Percentiles rank a stretch among this genome's conserved stretches.
phyloP scores from a whole-genome alignment of 1,140 invertebrate genomes.

The Lepidurus couesii region DNA sequence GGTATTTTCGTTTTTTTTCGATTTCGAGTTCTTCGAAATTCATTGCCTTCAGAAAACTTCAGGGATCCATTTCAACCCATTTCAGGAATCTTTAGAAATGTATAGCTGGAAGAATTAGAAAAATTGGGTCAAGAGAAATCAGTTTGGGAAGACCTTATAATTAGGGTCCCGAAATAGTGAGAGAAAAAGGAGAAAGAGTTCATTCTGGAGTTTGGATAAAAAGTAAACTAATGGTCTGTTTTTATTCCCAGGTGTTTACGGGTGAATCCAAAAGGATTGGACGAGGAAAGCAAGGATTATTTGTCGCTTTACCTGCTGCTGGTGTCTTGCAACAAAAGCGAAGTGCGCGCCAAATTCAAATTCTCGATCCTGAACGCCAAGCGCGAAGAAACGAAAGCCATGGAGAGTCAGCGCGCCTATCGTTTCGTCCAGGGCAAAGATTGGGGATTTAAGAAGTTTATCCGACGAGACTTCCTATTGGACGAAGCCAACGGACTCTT shows the following conservation, averaged over 20 bases:
- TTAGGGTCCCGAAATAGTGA: too few relatives aligned
- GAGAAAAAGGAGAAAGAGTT: too few relatives aligned
- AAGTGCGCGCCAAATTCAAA: slow-evolving; percentile 99
- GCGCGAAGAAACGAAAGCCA: slow-evolving; percentile 99
- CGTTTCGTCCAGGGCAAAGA: slow-evolving; percentile 99
- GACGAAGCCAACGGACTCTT: slow-evolving; percentile 96
- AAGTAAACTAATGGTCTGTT: background rate
- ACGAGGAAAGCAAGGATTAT: slow-evolving; percentile 99
- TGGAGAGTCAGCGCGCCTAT: slow-evolving; percentile 92
- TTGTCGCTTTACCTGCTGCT: slow-evolving; percentile 95
- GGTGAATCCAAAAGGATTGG: slow-evolving; percentile 98
- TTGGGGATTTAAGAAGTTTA: slow-evolving; percentile 99
- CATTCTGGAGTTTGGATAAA: too few relatives aligned
- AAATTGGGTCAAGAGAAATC: too few relatives aligned
- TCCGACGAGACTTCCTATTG: slow-evolving; percentile 92
- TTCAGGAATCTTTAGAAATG: too few relatives aligned
- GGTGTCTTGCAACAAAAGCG: slow-evolving; percentile 98
- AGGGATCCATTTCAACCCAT: too few relatives aligned
- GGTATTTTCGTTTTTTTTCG: background rate
- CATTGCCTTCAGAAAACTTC: too few relatives aligned
- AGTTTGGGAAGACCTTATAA: too few relatives aligned
- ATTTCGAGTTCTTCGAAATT: background rate
- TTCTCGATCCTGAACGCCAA: slow-evolving; percentile 99
- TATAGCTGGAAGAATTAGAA: too few relatives aligned
- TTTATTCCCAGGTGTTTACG: slow-evolving; percentile 76